Percentiles rank a stretch among this genome's conserved stretches.
phyloP scores from a whole-genome alignment of 2,113 vertebrate genomes.

The Tragelaphus buxtoni region DNA sequence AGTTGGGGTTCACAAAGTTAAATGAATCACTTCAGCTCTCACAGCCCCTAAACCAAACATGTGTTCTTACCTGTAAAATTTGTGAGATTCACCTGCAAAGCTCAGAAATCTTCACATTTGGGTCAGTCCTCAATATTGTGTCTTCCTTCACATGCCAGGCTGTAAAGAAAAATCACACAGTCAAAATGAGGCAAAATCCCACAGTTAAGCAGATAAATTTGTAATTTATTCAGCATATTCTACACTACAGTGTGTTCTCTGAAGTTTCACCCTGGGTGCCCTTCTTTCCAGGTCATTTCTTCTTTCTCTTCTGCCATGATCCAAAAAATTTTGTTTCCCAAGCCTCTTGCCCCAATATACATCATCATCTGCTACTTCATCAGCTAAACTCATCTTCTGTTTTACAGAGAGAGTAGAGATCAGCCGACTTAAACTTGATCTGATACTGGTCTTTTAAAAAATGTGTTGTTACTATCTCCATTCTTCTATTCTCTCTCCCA shows the following conservation, averaged over 20 bases:
- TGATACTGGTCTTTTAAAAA: not conserved
- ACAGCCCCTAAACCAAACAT: not conserved
- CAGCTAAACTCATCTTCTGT: not conserved
- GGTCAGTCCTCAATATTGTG: not conserved
- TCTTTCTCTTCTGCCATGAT: not conserved
- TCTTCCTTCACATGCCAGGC: not conserved
- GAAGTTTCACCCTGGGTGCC: not conserved
- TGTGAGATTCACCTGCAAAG: not conserved
- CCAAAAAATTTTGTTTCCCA: not conserved
- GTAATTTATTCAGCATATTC: not conserved
- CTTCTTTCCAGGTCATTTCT: not conserved
- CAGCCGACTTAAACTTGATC: not conserved
- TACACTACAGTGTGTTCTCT: not conserved
- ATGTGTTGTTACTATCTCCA: not conserved
- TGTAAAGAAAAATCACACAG: too few relatives aligned
- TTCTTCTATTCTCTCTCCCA: not conserved
- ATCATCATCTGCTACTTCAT: not conserved
- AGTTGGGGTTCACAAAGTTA: not conserved
- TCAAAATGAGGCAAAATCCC: not conserved
- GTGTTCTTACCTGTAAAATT: not conserved
- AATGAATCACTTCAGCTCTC: not conserved
- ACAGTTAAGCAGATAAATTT: not conserved
- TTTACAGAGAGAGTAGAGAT: not conserved
- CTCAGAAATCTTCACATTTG: not conserved
- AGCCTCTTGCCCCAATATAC: not conserved